Conservation (phyloP, 2,797 vertebrate species). For the Etheostoma nigrum region DNA sequence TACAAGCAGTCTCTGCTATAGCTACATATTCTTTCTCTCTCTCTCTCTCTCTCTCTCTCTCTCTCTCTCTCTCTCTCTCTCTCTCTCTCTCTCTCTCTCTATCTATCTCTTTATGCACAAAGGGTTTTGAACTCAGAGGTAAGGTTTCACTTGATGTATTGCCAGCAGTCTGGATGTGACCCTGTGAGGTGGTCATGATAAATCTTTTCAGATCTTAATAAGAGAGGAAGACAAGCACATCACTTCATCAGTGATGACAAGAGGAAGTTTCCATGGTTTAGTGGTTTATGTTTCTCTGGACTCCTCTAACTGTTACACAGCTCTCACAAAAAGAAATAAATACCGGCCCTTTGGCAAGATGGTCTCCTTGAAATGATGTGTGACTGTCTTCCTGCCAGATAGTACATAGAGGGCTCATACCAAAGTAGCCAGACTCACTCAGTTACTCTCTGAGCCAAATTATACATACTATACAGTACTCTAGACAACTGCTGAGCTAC, state of each 20-base stretch:
- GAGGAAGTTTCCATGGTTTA: constrained; percentile 9
- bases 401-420: constrained; percentile 9
- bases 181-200: constrained; percentile 15
- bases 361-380: constrained; percentile 29
- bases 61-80: not conserved
- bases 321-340: constrained; percentile 27
- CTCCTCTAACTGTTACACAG: constrained; percentile 13
- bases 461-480: not conserved
- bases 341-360: constrained; percentile 40
- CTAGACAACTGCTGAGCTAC: not conserved
- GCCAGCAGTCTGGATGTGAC: constrained; percentile 29
- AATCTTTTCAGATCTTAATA: constrained; percentile 40
- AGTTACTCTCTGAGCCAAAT: constrained; percentile 9
- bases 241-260: constrained; percentile 23
- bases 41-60: too few species aligned
- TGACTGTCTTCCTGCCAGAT: constrained; percentile 25
- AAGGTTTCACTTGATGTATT: constrained; percentile 34
- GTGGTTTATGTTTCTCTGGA: constrained; percentile 37
- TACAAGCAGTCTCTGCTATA: constrained; percentile 15
- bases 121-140: constrained; percentile 28
- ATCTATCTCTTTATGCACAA: constrained; percentile 6
- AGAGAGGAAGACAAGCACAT: constrained; percentile 14
- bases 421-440: constrained; percentile 25
- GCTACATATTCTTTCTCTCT: not conserved
- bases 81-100: too few species aligned